Conservation (phyloP, 2,113 vertebrate genomes). For the Emydura subglobosa region DNA sequence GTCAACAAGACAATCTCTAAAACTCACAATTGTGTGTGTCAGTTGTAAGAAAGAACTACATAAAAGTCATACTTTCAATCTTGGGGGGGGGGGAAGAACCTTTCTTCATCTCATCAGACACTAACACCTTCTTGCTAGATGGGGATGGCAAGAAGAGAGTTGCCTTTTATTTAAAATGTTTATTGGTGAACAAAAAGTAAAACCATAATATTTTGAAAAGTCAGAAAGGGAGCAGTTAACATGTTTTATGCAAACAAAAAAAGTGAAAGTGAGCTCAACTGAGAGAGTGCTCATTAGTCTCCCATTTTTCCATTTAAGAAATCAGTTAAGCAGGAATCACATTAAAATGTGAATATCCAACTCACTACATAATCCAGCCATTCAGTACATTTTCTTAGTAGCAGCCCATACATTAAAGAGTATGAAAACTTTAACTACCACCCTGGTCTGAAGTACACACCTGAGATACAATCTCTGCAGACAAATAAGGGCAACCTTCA, state of each 20-base stretch:
- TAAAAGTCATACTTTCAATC: neutral
- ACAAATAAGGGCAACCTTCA: slow-evolving; percentile 28
- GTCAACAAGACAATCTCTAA: neutral
- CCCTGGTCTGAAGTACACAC: neutral
- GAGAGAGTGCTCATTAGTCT: neutral
- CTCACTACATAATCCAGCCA: fast-evolving
- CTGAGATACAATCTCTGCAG: slow-evolving; percentile 47
- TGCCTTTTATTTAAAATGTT: neutral
- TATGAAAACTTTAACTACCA: neutral
- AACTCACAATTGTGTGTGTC: neutral
- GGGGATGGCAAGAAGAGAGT: neutral
- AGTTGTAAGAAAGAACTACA: neutral
- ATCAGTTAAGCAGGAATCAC: neutral
- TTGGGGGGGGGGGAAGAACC: neutral
- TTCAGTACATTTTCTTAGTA: fast-evolving
- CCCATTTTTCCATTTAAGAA: fast-evolving
- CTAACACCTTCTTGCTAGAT: fast-evolving
- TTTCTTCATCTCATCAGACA: fast-evolving
- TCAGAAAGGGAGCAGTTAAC: fast-evolving
- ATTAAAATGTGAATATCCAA: neutral
- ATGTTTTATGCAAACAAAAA: too few relatives aligned
- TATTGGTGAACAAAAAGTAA: neutral
- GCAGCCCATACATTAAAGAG: fast-evolving
- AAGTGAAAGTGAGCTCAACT: neutral
- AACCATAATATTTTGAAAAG: neutral